Percentiles rank a stretch among this genome's conserved stretches.
Evolutionary conservation across 2,888 invertebrate genomes (phyloP).

Genomic region (Stenodera caucasica): DNA sequence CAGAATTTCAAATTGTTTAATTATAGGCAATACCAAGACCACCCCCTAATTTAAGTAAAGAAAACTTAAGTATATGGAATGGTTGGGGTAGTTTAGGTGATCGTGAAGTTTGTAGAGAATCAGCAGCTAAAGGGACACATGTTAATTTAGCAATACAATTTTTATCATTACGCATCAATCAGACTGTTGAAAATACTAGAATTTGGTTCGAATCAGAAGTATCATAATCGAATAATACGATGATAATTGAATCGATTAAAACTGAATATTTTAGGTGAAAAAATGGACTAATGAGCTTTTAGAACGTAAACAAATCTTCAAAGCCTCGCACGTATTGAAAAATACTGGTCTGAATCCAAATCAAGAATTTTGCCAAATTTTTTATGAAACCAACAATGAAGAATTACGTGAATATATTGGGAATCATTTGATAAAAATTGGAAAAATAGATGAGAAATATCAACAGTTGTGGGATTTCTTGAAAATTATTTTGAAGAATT

Average conservation of each 20-base stretch:
- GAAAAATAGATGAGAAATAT: constrained; percentile 48
- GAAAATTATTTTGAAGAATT: constrained; percentile 40
- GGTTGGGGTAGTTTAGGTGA: constrained; percentile 67
- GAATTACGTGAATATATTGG: constrained; percentile 68
- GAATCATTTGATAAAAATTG: constrained; percentile 63
- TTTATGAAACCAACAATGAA: constrained; percentile 62
- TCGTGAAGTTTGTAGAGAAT: constrained; percentile 68
- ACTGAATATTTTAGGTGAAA: constrained; percentile 56
- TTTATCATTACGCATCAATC: constrained; percentile 60
- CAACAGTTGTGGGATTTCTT: constrained; percentile 55
- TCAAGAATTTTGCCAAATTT: constrained; percentile 61
- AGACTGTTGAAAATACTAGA: constrained; percentile 58
- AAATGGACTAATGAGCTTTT: constrained; percentile 67
- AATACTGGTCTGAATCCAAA: constrained; percentile 65
- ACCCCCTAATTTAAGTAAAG: constrained; percentile 46
- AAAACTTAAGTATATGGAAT: constrained; percentile 60
- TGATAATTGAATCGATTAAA: background rate
- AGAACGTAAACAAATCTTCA: constrained; percentile 64
- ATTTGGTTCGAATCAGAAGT: constrained; percentile 64
- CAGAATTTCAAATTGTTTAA: background rate
- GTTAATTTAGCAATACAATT: constrained; percentile 63
- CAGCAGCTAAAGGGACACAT: constrained; percentile 68
- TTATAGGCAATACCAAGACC: constrained; percentile 31
- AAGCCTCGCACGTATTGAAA: constrained; percentile 65
- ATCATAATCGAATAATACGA: constrained; percentile 18